Base-by-base conservation (phyloP, 1,140 invertebrate genomes). In the Hycleus cichorii region DNA sequence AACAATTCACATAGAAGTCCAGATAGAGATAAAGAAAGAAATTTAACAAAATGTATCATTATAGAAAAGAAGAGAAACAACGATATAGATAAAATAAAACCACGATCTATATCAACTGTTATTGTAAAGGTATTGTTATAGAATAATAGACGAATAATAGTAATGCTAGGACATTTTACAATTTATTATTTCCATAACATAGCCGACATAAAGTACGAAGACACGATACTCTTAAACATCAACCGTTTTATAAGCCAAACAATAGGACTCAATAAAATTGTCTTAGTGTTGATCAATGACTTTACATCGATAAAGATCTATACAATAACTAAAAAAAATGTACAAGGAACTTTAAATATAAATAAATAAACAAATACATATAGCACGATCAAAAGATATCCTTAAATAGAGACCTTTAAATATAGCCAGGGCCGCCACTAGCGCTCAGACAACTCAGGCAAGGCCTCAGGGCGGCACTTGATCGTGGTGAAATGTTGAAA, bases 131-230 rank as follows among this genome's bases (percentile, higher is more conserved):
- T 44, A 53, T 53, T 53, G 51, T 53, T 53, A 46, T 32, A 44
- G 51, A 11, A 53, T 53, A 53, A 53, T 53, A 46, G 51, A 26
- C 11, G 51, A 53, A 46, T 53, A 53, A 53, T 53, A 38, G 51
- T 46, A 32, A 42, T 53, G 32, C 51, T 45, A 44, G 51, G 51
- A 53, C 51, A 53, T 7, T 32, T 42, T 53, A 53, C 51, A 53
- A 53, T 53, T 53, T 53, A 53, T 53, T 53, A 53, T 53, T 53
- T 53, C 42, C 51, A 46, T 43, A 46, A 46, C 51, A 53, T 53
- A 53, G 46, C 51, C 42, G 51, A 53, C 42, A 44, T 53, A 46
- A 53, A 53, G 46, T 53, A 18, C 42, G 43, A 27, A 53, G 51
- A 53, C 51, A 53, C 51, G 51, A 53, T 25, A 46, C 51, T 45